These are phyloP conservation scores for Drosophila melanocephala DNA, from an alignment of 2,888 invertebrate species.

Conservation along the genomic window DNA sequence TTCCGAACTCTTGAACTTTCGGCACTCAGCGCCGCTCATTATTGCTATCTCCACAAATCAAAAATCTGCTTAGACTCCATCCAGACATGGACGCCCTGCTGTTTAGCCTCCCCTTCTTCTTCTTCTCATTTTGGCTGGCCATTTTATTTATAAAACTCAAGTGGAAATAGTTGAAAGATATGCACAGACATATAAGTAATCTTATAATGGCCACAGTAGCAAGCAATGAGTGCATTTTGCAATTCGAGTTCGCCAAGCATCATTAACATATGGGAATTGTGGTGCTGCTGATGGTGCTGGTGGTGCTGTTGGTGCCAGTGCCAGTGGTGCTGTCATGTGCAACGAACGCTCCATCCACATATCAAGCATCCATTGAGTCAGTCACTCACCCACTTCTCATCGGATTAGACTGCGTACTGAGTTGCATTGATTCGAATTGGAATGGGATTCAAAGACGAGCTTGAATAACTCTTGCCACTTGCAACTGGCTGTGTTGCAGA, in stretches of 20 bases:
- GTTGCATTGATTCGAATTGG: slow-evolving; percentile 68
- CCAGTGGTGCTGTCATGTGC: slow-evolving; percentile 44
- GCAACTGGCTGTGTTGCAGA: slow-evolving; percentile 36
- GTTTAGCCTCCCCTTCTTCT: slow-evolving; percentile 14
- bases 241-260: slow-evolving; percentile 48
- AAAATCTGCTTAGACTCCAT: slow-evolving; percentile 49
- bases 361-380: slow-evolving; percentile 46
- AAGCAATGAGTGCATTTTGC: slow-evolving; percentile 38
- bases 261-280: slow-evolving; percentile 52
- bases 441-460: slow-evolving; percentile 43
- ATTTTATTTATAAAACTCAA: slow-evolving; percentile 66
- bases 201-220: slow-evolving; percentile 31
- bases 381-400: slow-evolving; percentile 74
- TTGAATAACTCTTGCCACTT: slow-evolving; percentile 5
- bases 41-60: slow-evolving; percentile 24
- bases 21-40: slow-evolving; percentile 25
- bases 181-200: slow-evolving; percentile 30
- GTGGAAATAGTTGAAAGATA: slow-evolving; percentile 55
- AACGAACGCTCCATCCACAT: slow-evolving; percentile 24
- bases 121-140: slow-evolving; percentile 12
- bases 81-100: slow-evolving; percentile 40
- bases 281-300: slow-evolving; percentile 11
- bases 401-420: slow-evolving; percentile 55
- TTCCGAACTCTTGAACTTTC: slow-evolving; percentile 49
- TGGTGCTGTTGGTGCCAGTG: neutral